A percentile compares a stretch with the other conserved stretches of the same genome.
Conservation (phyloP, 2,113 vertebrate species). For the Equus przewalskii region DNA sequence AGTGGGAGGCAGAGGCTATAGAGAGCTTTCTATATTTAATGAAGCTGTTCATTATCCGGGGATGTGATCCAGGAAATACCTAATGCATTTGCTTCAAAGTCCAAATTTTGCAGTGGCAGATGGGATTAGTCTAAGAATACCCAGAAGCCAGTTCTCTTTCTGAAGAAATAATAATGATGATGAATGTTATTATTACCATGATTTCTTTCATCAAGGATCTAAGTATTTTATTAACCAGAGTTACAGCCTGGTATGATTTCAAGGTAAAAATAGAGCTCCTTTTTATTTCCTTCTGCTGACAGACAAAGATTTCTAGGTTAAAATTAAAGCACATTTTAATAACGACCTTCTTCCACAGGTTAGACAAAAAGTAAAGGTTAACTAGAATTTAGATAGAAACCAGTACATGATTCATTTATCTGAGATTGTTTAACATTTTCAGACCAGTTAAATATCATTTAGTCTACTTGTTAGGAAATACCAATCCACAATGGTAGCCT, state of each 20-base stretch:
- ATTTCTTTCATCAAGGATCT: constrained; percentile 63
- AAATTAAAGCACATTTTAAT: constrained; percentile 56
- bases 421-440: constrained; percentile 19
- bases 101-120: constrained; percentile 54
- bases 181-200: constrained; percentile 64
- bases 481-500: neutral
- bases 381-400: constrained; percentile 4
- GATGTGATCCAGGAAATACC: constrained; percentile 55
- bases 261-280: neutral
- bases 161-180: constrained; percentile 69
- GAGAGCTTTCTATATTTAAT: constrained; percentile 62
- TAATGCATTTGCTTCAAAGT: constrained; percentile 61
- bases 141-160: constrained; percentile 54
- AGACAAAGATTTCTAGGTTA: constrained; percentile 30
- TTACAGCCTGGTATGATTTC: constrained; percentile 48
- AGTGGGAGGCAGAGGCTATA: neutral
- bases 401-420: neutral
- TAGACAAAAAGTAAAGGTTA: constrained; percentile 1
- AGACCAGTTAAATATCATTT: neutral
- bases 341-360: neutral
- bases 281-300: neutral
- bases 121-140: constrained; percentile 65
- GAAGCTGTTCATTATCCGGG: constrained; percentile 61
- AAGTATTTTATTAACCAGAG: constrained; percentile 67
- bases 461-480: neutral